phyloP scores from a whole-genome alignment of 2,113 vertebrate species.

The Sphaerodactylus townsendi region DNA sequence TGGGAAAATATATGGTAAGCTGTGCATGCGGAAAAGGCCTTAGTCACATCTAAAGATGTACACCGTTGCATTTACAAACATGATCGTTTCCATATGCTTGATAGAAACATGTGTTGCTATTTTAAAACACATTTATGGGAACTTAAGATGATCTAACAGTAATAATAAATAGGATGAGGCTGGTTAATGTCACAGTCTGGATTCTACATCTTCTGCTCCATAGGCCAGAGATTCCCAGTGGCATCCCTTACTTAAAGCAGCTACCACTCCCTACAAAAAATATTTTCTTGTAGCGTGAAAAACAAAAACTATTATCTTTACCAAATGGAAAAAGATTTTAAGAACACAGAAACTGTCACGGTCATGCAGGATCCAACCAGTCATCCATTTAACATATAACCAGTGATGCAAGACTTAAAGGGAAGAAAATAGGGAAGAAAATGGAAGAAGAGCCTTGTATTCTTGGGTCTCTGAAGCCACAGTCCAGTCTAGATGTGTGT shows the following conservation, averaged over 20 bases:
- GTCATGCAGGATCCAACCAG: neutral
- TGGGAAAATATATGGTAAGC: too few species aligned
- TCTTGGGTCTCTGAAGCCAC: neutral
- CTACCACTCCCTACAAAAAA: neutral
- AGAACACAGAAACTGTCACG: neutral
- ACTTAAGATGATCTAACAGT: neutral
- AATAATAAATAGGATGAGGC: neutral
- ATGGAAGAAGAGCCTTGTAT: neutral
- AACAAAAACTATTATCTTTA: neutral
- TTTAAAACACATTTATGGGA: conserved; percentile 17
- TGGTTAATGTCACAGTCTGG: neutral
- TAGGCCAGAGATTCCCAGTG: neutral
- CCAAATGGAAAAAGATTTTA: neutral
- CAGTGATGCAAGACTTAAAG: neutral
- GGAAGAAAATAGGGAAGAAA: neutral
- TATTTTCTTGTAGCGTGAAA: neutral
- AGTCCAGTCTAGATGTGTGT: neutral
- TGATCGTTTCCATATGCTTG: conserved; percentile 14
- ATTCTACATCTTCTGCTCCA: neutral
- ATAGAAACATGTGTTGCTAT: neutral
- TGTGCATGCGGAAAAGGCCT: too few species aligned
- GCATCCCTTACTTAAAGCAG: neutral
- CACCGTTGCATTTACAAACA: conserved; percentile 11
- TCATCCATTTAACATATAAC: too few species aligned
- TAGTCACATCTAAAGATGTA: conserved; percentile 6